Conservation (phyloP, 2,888 invertebrate genomes). For the Meloe dianella region DNA sequence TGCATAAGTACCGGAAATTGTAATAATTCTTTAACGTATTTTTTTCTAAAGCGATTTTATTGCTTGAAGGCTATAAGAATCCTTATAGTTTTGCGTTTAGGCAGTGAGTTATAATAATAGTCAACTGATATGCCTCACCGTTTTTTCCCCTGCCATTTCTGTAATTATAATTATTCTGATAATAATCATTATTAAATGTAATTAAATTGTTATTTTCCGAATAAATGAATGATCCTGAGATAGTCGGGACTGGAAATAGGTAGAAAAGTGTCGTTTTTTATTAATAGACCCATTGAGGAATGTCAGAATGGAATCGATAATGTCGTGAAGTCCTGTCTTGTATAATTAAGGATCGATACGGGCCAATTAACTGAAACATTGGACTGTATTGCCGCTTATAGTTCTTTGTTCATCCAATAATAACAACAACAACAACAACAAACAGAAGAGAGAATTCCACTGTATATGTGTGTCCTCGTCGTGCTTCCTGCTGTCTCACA, state of each 20-base stretch:
- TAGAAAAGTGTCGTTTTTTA: neutral
- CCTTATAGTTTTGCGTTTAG: too few species aligned
- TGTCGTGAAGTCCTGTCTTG: neutral
- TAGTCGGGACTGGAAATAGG: neutral
- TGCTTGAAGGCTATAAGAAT: too few species aligned
- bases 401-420: conserved; percentile 35
- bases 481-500: conserved; percentile 52
- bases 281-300: neutral
- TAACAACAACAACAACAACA: conserved; percentile 2
- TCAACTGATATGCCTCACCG: too few species aligned
- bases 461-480: conserved; percentile 41
- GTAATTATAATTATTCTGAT: neutral
- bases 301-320: conserved; percentile 1
- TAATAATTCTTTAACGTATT: too few species aligned
- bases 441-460: conserved; percentile 28
- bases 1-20: too few species aligned
- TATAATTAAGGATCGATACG: conserved; percentile 6
- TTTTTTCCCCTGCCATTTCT: too few species aligned
- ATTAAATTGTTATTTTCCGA: neutral
- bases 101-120: too few species aligned
- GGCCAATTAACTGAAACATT: conserved; percentile 10
- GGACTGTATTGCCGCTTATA: conserved; percentile 14
- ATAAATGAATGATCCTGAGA: neutral
- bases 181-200: neutral
- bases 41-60: too few species aligned